Evolutionary conservation across 1,140 invertebrate genomes (phyloP).

Genomic region (Drosophila teissieri): DNA sequence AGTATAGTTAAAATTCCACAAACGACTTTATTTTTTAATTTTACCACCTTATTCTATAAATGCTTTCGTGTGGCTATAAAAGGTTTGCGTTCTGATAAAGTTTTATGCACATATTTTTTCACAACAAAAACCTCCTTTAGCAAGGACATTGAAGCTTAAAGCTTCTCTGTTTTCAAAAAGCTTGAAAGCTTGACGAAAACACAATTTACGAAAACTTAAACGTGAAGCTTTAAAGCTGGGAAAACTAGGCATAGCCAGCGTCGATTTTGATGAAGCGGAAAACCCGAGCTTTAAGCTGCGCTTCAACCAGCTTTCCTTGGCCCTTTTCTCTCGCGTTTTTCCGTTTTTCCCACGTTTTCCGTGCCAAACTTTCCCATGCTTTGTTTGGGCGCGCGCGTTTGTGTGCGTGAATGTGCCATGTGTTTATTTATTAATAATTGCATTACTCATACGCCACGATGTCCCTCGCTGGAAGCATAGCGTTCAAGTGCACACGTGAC

Average conservation of each 20-base stretch:
- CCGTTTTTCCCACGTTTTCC: background rate
- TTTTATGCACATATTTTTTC: background rate
- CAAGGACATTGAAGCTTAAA: background rate
- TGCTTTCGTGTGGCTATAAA: background rate
- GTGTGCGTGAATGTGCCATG: slow-evolving; percentile 11
- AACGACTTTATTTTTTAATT: background rate
- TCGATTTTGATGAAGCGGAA: background rate
- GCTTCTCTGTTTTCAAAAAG: background rate
- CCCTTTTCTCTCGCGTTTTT: background rate
- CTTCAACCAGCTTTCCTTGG: background rate
- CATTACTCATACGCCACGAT: slow-evolving; percentile 75
- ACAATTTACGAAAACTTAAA: background rate
- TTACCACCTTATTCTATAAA: background rate
- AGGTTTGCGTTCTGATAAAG: background rate
- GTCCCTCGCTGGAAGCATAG: slow-evolving; percentile 38
- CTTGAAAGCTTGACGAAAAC: background rate
- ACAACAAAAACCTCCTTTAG: background rate
- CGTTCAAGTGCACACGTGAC: slow-evolving; percentile 73
- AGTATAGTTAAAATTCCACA: background rate
- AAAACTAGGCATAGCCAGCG: background rate
- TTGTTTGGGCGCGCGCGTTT: slow-evolving; percentile 21
- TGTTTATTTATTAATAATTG: slow-evolving; percentile 78
- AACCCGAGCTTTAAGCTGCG: slow-evolving; percentile 19
- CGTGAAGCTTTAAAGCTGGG: background rate
- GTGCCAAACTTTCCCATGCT: slow-evolving; percentile 4